phyloP scores from a whole-genome alignment of 2,113 vertebrate species.

The Meriones unguiculatus region DNA sequence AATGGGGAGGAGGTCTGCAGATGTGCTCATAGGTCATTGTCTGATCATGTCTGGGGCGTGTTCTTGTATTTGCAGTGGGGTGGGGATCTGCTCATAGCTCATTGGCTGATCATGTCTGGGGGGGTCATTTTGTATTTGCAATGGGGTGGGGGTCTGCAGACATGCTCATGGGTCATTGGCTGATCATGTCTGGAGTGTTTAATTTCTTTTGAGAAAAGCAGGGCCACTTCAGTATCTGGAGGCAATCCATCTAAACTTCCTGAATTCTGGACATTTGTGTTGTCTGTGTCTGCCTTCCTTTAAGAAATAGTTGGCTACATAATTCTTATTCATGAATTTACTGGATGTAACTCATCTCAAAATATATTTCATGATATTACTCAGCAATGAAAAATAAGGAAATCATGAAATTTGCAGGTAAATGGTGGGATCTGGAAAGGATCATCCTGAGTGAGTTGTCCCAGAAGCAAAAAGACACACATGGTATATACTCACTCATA shows the following conservation, averaged over 20 bases:
- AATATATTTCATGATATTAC: background rate
- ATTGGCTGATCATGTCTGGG: too few species aligned
- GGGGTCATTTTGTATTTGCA: too few species aligned
- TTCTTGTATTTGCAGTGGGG: too few species aligned
- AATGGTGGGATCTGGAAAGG: too few species aligned
- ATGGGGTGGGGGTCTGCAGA: too few species aligned
- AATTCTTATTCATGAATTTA: background rate
- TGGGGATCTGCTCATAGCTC: too few species aligned
- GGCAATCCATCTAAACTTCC: background rate
- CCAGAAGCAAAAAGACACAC: too few species aligned
- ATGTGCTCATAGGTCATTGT: background rate
- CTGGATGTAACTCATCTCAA: background rate
- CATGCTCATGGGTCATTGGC: background rate
- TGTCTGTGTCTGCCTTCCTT: background rate
- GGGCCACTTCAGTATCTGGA: background rate
- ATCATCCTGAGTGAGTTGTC: too few species aligned
- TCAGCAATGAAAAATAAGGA: too few species aligned
- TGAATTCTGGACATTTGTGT: accelerated
- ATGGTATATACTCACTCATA: too few species aligned
- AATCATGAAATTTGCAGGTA: too few species aligned
- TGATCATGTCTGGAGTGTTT: background rate
- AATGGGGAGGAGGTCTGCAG: too few species aligned
- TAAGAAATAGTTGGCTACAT: background rate
- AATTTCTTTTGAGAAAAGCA: background rate
- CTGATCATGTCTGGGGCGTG: background rate